Evolutionary conservation across 2,888 invertebrate species (phyloP).

Genomic region (Aquatica leii): DNA sequence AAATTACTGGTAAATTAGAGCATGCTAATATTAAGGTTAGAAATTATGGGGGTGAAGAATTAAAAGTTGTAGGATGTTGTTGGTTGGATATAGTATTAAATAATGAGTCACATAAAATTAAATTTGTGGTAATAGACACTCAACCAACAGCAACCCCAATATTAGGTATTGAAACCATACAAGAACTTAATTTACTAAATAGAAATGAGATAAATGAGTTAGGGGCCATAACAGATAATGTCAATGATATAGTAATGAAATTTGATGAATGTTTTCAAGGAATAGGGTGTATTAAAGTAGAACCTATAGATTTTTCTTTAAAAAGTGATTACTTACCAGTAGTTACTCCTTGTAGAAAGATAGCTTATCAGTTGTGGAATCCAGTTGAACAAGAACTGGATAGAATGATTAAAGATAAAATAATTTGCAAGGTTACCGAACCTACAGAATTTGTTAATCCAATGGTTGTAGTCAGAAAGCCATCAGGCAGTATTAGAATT

Average conservation of each 20-base stretch:
- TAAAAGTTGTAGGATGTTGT: too few relatives aligned
- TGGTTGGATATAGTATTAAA: too few relatives aligned
- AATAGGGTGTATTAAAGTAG: neutral
- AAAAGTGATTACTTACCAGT: neutral
- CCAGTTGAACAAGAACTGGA: neutral
- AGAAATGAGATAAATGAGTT: neutral
- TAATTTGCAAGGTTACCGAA: neutral
- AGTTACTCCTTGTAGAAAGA: neutral
- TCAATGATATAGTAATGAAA: neutral
- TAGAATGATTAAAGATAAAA: neutral
- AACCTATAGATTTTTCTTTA: neutral
- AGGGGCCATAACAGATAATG: neutral
- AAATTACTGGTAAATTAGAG: neutral
- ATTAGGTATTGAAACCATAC: too few relatives aligned
- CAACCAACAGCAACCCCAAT: too few relatives aligned
- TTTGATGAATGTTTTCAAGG: neutral
- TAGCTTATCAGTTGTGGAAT: neutral
- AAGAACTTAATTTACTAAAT: neutral
- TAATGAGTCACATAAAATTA: too few relatives aligned
- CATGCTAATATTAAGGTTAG: neutral
- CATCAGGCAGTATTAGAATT: neutral
- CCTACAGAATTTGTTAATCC: slow-evolving; percentile 6
- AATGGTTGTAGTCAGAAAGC: neutral
- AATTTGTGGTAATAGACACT: too few relatives aligned
- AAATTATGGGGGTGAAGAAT: neutral